These are phyloP conservation scores for Neoarius graeffei DNA, from an alignment of 2,113 vertebrate genomes.

Conservation along the genomic window DNA sequence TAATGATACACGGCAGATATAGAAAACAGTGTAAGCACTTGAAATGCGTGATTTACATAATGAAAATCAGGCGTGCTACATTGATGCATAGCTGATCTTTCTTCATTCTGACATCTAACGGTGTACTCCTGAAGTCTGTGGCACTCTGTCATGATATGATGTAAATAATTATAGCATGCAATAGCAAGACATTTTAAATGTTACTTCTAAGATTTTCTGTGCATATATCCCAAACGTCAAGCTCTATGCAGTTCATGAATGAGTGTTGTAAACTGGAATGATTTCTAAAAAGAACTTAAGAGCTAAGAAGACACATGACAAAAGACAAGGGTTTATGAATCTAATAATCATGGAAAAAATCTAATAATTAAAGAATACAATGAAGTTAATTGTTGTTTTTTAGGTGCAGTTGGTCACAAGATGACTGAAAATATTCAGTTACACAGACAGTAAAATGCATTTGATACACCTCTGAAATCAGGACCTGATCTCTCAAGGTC, in stretches of 20 bases:
- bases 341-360: background rate
- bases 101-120: background rate
- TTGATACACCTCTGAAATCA: constrained; percentile 3
- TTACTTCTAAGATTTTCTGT: background rate
- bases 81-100: background rate
- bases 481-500: background rate
- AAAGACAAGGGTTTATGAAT: background rate
- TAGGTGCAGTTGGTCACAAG: background rate
- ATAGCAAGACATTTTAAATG: background rate
- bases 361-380: background rate
- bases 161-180: background rate
- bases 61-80: background rate
- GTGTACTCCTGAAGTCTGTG: background rate
- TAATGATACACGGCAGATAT: background rate
- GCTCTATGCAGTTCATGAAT: background rate
- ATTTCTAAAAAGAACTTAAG: background rate
- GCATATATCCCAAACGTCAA: background rate
- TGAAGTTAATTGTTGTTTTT: background rate
- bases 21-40: background rate
- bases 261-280: background rate
- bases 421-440: background rate
- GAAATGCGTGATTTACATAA: background rate
- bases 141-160: background rate
- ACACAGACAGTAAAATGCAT: constrained; percentile 10
- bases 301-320: background rate